A percentile compares a stretch with the other conserved stretches of the same genome.
phyloP scores from a whole-genome alignment of 2,888 invertebrate species.

The Orchestes rusci region DNA sequence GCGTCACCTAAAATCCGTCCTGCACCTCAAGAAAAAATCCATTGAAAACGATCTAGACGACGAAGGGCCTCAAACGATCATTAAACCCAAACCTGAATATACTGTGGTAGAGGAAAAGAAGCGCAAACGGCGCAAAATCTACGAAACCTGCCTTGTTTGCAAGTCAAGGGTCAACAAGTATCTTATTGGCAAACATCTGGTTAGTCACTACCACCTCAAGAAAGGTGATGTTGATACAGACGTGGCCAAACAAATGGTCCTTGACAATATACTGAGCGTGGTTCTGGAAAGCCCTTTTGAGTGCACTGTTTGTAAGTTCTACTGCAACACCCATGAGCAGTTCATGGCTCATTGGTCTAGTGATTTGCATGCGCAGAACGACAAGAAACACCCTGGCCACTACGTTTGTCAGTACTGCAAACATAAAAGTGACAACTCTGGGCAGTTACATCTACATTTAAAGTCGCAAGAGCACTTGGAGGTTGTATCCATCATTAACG shows the following conservation, averaged over 20 bases:
- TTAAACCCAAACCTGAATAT: constrained; percentile 25
- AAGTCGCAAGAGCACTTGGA: constrained; percentile 61
- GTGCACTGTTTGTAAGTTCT: constrained; percentile 78
- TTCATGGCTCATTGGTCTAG: constrained; percentile 72
- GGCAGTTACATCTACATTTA: constrained; percentile 63
- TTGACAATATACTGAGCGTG: constrained; percentile 70
- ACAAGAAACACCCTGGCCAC: constrained; percentile 52
- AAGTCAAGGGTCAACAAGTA: constrained; percentile 59
- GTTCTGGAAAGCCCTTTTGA: constrained; percentile 79
- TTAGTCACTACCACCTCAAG: constrained; percentile 78
- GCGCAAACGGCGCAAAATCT: constrained; percentile 51
- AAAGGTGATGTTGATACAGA: constrained; percentile 57
- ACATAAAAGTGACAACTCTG: constrained; percentile 56
- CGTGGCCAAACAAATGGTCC: constrained; percentile 55
- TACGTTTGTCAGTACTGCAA: constrained; percentile 68
- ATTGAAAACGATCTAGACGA: constrained; percentile 43
- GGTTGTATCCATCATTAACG: constrained; percentile 66
- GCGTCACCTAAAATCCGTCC: constrained; percentile 65
- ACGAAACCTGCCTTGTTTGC: constrained; percentile 65
- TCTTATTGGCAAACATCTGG: constrained; percentile 75
- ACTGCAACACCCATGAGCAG: constrained; percentile 66
- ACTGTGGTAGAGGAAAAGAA: constrained; percentile 20
- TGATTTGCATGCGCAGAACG: constrained; percentile 50
- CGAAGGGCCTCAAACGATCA: constrained; percentile 27
- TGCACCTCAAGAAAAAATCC: constrained; percentile 58